Base-by-base conservation (phyloP, 2,113 vertebrate species). In the Ivindomyrus marchei region DNA sequence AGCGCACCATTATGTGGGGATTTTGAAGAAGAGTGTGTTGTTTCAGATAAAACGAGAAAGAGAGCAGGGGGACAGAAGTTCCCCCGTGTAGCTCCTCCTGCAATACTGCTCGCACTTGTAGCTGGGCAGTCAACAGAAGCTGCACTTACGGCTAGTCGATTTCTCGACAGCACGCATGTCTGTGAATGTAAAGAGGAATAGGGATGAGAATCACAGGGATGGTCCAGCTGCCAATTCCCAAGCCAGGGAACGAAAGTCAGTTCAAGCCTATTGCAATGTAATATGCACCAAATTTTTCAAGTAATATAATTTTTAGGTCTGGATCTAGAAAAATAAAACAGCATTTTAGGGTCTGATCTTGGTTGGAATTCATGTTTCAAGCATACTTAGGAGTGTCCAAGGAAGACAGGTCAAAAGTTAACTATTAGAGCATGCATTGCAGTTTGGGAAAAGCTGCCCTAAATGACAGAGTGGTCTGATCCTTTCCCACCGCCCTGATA, bases 401-500 rank as follows among this genome's bases (percentile, higher is more conserved):
- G 15, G 50, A 87, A 47, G 15, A 21, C 49, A 11, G 85, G 85
- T 53, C 31, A 53, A 10, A 53, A 39, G 85, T 53, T 45, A 66
- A 88, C 56, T 66, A 46, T 24, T 36, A 62, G 31, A 42, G 31
- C 36, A 88, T 58, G 56, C 19, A 62, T 56, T 56, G 21, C 31
- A 45, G 87, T 62, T 45, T 88, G 87, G 87, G 87, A 46, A 47
- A 62, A 3, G 52, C 87, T 62, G 87, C 39, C 19, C n/a, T 77
- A 27, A 39, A 74, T 45, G 80, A 27, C 21, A 50, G 52, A 89
- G 53, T 27, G 17, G 89, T 62, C 36, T 8, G 39, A 89, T 58
- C 2, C 36, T 89, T 85, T 89, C 89, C 89, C 80, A 89, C 89
- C 42, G n/a, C 80, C 52, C n/a, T 47, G 80, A 62, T 89, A 85